These are phyloP conservation scores for Campoletis raptor DNA, from an alignment of 2,888 invertebrate species.

Conservation along the genomic window DNA sequence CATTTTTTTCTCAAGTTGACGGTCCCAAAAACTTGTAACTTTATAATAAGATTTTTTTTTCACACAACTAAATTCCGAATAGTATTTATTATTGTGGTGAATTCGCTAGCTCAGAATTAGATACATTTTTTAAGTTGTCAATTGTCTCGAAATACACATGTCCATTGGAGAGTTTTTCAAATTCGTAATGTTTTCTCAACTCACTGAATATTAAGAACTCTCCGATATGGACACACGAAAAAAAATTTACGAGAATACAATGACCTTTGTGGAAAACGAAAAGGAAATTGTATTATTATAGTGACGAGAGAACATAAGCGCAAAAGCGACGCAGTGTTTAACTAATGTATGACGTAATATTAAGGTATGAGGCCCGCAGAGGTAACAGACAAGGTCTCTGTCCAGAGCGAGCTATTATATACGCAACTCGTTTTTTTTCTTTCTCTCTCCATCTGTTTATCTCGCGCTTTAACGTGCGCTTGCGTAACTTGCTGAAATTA, in stretches of 20 bases:
- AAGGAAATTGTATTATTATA: conserved; percentile 10
- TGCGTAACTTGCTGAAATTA: conserved; percentile 51
- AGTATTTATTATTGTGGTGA: background rate
- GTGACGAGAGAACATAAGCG: conserved; percentile 33
- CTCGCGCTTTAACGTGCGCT: conserved; percentile 37
- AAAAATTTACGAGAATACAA: conserved; percentile 7
- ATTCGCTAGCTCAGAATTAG: background rate
- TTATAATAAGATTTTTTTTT: background rate
- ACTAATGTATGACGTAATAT: conserved; percentile 63
- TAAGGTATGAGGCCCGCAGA: conserved; percentile 53
- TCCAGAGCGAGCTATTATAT: conserved; percentile 50
- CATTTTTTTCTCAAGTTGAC: background rate
- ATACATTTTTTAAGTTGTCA: background rate
- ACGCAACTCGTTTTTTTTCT: conserved; percentile 39
- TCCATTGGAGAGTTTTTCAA: background rate
- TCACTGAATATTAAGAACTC: background rate
- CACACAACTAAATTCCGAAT: background rate
- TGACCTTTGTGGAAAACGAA: background rate
- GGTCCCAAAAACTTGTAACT: background rate
- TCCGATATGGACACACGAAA: background rate
- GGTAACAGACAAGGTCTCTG: conserved; percentile 64
- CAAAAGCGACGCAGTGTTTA: background rate
- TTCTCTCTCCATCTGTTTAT: conserved; percentile 16
- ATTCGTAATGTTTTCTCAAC: background rate
- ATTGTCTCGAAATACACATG: background rate